A percentile compares a stretch with the other conserved stretches of the same genome.
These are phyloP conservation scores for Sardinella longiceps DNA, from an alignment of 2,797 vertebrate genomes.

Conservation along the genomic window DNA sequence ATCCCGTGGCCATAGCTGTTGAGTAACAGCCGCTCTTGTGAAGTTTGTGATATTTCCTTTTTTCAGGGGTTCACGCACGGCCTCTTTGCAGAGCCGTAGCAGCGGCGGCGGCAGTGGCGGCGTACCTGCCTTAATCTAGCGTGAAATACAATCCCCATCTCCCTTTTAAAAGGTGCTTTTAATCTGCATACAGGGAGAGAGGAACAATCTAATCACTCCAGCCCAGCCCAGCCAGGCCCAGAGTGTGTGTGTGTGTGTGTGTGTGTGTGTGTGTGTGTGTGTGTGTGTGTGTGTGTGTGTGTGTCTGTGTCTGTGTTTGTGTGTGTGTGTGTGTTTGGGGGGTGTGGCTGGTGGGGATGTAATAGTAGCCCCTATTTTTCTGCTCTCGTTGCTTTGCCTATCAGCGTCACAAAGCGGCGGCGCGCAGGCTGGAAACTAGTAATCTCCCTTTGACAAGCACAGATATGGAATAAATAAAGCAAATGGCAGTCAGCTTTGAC, in stretches of 20 bases:
- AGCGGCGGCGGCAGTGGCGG: too few species aligned
- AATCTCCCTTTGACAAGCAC: constrained; percentile 78
- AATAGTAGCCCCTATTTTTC: constrained; percentile 58
- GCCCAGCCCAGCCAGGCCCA: not conserved
- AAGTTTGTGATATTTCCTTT: constrained; percentile 3
- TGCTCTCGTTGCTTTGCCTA: constrained; percentile 71
- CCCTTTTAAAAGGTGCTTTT: not conserved
- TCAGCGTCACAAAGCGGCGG: constrained; percentile 69
- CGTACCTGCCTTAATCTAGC: not conserved
- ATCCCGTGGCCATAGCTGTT: not conserved
- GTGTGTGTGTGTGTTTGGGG: not conserved
- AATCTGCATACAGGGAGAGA: not conserved
- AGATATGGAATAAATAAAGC: constrained; percentile 79
- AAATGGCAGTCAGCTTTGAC: constrained; percentile 62
- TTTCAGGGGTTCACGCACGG: not conserved
- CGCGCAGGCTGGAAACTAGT: constrained; percentile 71
- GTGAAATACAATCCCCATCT: constrained; percentile 13
- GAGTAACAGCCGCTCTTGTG: not conserved
- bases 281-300: not conserved
- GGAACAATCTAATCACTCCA: not conserved
- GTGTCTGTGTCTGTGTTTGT: not conserved
- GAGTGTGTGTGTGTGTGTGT: not conserved
- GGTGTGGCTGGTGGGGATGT: not conserved
- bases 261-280: not conserved
- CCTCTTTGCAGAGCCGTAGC: not conserved